A percentile compares a stretch with the other conserved stretches of the same genome.
Evolutionary conservation across 2,797 vertebrate genomes (phyloP).

Genomic region (Ataeniobius toweri): DNA sequence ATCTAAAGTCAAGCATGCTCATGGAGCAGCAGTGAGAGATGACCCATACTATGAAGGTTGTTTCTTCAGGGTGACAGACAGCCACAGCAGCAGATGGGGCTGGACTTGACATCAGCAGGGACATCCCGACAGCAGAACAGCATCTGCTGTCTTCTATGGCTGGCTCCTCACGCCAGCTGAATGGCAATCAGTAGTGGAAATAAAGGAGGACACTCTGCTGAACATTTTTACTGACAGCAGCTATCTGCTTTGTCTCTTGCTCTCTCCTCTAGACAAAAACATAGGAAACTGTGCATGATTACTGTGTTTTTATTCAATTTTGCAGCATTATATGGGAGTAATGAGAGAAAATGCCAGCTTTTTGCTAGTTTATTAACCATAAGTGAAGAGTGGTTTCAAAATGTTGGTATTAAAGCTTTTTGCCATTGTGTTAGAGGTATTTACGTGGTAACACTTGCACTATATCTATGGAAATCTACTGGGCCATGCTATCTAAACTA

Average conservation of each 20-base stretch:
- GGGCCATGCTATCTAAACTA: neutral
- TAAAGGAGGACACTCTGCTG: conserved; percentile 38
- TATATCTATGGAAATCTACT: neutral
- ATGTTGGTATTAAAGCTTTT: neutral
- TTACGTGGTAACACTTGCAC: neutral
- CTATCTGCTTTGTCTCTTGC: conserved; percentile 24
- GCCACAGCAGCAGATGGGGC: conserved; percentile 42
- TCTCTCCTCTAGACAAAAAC: conserved; percentile 23
- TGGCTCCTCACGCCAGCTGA: conserved; percentile 47
- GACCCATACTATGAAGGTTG: neutral
- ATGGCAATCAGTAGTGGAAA: conserved; percentile 61
- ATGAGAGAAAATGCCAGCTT: neutral
- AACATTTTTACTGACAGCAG: conserved; percentile 35
- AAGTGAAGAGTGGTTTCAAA: neutral
- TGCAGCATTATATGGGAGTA: neutral
- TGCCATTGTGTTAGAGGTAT: neutral
- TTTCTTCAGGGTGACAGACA: conserved; percentile 16
- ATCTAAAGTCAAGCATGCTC: neutral
- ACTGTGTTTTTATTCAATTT: neutral
- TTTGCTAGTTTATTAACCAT: neutral
- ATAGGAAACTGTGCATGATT: conserved; percentile 22
- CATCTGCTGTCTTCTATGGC: conserved; percentile 34
- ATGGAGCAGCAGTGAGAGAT: neutral
- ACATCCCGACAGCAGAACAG: conserved; percentile 51
- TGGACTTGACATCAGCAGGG: conserved; percentile 49